Percentiles rank a stretch among this genome's conserved stretches.
Evolutionary conservation across 2,888 invertebrate genomes (phyloP).

Genomic region (Drosophila affinis): DNA sequence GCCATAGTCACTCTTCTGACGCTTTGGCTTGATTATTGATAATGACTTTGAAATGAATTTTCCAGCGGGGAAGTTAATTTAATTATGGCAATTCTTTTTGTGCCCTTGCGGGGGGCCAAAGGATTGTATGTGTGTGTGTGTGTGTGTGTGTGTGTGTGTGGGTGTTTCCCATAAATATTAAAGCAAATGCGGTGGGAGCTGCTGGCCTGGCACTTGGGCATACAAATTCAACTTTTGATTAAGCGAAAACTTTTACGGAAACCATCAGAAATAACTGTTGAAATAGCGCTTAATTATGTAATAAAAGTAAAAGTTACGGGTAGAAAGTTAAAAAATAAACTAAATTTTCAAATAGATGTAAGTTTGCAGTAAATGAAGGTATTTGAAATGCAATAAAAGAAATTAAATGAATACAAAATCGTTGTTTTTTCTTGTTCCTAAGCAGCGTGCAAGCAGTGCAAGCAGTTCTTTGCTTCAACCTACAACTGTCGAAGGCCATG

Average conservation of each 20-base stretch:
- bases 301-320: background rate
- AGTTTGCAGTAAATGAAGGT: background rate
- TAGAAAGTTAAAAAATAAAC: background rate
- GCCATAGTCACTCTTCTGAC: conserved; percentile 7
- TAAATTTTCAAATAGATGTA: background rate
- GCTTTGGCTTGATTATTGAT: conserved; percentile 65
- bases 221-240: conserved; percentile 26
- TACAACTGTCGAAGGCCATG: too few species aligned
- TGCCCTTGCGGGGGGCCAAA: conserved; percentile 23
- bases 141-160: conserved; percentile 3
- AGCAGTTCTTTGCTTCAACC: background rate
- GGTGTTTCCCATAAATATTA: conserved; percentile 12
- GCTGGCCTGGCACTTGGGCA: conserved; percentile 9
- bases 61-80: conserved; percentile 68
- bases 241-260: conserved; percentile 3
- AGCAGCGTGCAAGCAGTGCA: background rate
- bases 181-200: conserved; percentile 3
- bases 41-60: conserved; percentile 76
- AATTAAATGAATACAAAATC: background rate
- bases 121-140: conserved; percentile 10
- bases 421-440: background rate
- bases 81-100: conserved; percentile 69
- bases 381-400: background rate
- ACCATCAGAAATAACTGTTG: background rate
- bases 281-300: background rate